Conservation (phyloP, 2,113 vertebrate species). For the Corythornis madagascariensis region DNA sequence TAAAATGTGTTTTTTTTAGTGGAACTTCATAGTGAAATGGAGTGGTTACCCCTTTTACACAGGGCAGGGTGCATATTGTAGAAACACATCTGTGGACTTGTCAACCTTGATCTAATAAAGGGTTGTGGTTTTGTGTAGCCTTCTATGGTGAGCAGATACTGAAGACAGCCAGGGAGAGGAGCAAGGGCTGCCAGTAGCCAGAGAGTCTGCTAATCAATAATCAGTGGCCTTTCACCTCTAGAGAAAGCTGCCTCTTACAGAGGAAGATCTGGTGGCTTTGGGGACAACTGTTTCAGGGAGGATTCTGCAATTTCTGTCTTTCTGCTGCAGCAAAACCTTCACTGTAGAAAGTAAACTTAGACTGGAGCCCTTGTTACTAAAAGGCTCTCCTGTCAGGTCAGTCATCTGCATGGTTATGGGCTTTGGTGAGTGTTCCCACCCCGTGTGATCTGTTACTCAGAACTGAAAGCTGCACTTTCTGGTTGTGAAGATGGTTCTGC, state of each 20-base stretch:
- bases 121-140: background rate
- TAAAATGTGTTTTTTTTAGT: background rate
- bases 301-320: background rate
- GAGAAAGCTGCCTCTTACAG: background rate
- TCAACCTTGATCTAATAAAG: background rate
- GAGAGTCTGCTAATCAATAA: background rate
- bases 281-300: background rate
- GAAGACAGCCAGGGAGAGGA: background rate
- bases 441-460: background rate
- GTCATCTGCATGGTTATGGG: background rate
- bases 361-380: constrained; percentile 1
- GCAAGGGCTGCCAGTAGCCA: background rate
- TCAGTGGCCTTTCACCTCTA: background rate
- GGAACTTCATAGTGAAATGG: background rate
- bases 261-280: background rate
- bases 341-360: background rate
- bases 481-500: constrained; percentile 3
- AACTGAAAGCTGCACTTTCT: background rate
- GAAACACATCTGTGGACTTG: background rate
- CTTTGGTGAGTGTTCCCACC: background rate
- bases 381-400: background rate
- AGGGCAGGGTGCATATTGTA: background rate
- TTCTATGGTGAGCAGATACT: background rate
- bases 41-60: background rate
- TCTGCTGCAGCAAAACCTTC: background rate